These are phyloP conservation scores for Felis catus DNA, from an alignment of 2,113 vertebrate species.

Conservation along the genomic window F.catus_Fca126_mat1.0 CM031415.1:189061001-189061500, in stretches of 20 bases:
- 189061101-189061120: not conserved
- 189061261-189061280: not conserved
- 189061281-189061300: not conserved
- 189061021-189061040: conserved; percentile 12
- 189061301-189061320: not conserved
- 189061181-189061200: not conserved
- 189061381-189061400: not conserved
- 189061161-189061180: not conserved
- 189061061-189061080: not conserved
- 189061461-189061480: not conserved
- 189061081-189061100: not conserved
- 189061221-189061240: conserved; percentile 34
- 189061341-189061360: not conserved
- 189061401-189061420: not conserved
- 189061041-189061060: not conserved
- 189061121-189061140: not conserved
- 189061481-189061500: not conserved
- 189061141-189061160: not conserved
- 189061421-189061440: no score
- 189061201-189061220: not conserved
- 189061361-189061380: not conserved
- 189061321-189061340: not conserved
- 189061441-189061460: not conserved
- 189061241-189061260: not conserved
- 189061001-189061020: conserved; percentile 9